Conservation (phyloP, 2,113 vertebrate species). For the Phrynocephalus versicolor region DNA sequence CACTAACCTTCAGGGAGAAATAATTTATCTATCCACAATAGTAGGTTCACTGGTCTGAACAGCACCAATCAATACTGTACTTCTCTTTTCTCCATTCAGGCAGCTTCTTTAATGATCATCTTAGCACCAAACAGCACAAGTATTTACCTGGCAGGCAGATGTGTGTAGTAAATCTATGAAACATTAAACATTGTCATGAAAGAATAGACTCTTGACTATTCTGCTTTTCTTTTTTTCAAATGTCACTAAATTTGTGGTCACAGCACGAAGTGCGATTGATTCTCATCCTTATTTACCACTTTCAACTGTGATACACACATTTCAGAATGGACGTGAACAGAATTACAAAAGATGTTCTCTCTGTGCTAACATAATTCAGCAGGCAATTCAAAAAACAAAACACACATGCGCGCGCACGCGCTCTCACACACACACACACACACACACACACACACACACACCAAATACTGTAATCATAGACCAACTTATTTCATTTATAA, state of each 20-base stretch:
- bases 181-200: slow-evolving; percentile 49
- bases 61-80: slow-evolving; percentile 2
- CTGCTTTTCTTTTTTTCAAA: slow-evolving; percentile 53
- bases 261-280: slow-evolving; percentile 55
- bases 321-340: slow-evolving; percentile 10
- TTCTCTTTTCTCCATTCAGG: slow-evolving; percentile 22
- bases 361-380: slow-evolving; percentile 27
- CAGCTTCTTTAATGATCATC: neutral
- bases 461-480: neutral
- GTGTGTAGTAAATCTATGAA: slow-evolving; percentile 70
- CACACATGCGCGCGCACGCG: no score
- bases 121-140: slow-evolving; percentile 30
- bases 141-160: slow-evolving; percentile 55
- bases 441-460: no score
- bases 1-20: slow-evolving; percentile 43
- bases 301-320: slow-evolving; percentile 45
- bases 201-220: slow-evolving; percentile 59
- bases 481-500: neutral
- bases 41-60: neutral
- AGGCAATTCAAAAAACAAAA: neutral
- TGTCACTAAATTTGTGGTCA: slow-evolving; percentile 62
- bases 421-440: no score
- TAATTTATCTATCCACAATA: slow-evolving; percentile 44
- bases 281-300: slow-evolving; percentile 38
- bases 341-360: neutral